Base-by-base conservation (phyloP, 2,888 invertebrate species). In the Stomorhina lunata region DNA sequence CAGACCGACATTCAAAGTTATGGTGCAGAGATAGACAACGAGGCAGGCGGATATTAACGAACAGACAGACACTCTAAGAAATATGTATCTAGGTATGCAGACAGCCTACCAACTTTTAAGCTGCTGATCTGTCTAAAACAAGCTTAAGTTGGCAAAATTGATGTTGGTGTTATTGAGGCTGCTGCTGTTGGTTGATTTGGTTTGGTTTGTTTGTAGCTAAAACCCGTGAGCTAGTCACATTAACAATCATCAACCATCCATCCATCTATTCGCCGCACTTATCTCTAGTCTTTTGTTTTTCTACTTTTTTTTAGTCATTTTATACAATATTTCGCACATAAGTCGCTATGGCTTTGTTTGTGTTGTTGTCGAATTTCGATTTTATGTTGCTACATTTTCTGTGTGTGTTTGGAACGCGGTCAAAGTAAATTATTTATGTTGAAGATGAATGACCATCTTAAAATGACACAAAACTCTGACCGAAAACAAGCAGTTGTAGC, bases 341-440 rank as follows among this genome's bases (percentile, higher is more conserved):
- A 7, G 17, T 45, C 32, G 29, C 25, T 43, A 45, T 43, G 22
- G n/a, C n/a, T n/a, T 59, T 27, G 45, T 20, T 43, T 29, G 45
- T 37, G 12, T 66, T 71, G 37, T 32, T 69, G 45, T 22, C n/a
- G 57, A 29, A 66, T 61, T 61, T 73, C 55, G 53, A 29, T 40
- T 65, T 79, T 71, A 75, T 50, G 59, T 79, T 79, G 75, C 68
- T 79, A 53, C 79, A 82, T 45, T n/a, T 76, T 82, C 76, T 76
- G 45, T 59, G n/a, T n/a, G n/a, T n/a, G n/a, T n/a, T n/a, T n/a
- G 73, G 71, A 81, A 79, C 79, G 80, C 81, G 79, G 82, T 84
- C 84, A 84, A 81, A 75, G 68, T 77, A 73, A 84, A 85, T 79
- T 81, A 79, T 79, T 76, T 84, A 59, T 45, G 69, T 48, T 66